phyloP scores from a whole-genome alignment of 1,140 invertebrate genomes.

The Drosophila burlai region DNA sequence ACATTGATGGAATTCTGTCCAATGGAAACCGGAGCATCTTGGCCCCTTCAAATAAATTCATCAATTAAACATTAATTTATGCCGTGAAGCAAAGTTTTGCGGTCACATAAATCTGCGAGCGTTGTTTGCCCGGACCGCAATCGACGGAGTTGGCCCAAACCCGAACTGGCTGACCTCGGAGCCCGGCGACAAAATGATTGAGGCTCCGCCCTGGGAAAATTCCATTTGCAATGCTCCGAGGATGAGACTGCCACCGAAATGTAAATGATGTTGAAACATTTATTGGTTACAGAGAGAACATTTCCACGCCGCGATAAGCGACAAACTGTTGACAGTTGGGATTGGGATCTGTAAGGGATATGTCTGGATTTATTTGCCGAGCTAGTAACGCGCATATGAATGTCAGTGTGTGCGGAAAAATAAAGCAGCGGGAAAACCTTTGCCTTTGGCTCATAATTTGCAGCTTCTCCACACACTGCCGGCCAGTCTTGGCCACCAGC shows the following conservation, averaged over 20 bases:
- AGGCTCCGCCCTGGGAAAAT: conserved; percentile 46
- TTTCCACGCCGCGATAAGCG: conserved; percentile 42
- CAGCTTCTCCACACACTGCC: conserved; percentile 44
- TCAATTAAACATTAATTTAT: conserved; percentile 78
- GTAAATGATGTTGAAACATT: conserved; percentile 74
- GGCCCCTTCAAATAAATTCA: conserved; percentile 60
- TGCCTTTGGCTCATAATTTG: conserved; percentile 65
- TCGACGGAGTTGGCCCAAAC: conserved; percentile 35
- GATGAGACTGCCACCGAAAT: conserved; percentile 57
- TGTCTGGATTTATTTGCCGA: conserved; percentile 51
- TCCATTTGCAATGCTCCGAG: conserved; percentile 53
- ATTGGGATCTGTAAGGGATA: conserved; percentile 28
- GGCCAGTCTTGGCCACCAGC: conserved; percentile 13
- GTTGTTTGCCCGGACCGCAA: conserved; percentile 50
- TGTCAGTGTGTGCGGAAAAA: conserved; percentile 9
- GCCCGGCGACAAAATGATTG: conserved; percentile 55
- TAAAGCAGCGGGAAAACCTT: conserved; percentile 13
- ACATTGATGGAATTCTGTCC: conserved; percentile 26
- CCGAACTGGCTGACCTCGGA: conserved; percentile 29
- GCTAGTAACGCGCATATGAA: conserved; percentile 4
- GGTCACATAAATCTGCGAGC: conserved; percentile 75
- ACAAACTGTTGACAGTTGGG: conserved; percentile 56
- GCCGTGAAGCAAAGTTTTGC: conserved; percentile 68
- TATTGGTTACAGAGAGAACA: conserved; percentile 61
- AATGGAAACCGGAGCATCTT: conserved; percentile 16